These are phyloP conservation scores for Pocillopora grandis DNA, from an alignment of 92 coral and sea anemone genomes.

Conservation along the genomic window DNA sequence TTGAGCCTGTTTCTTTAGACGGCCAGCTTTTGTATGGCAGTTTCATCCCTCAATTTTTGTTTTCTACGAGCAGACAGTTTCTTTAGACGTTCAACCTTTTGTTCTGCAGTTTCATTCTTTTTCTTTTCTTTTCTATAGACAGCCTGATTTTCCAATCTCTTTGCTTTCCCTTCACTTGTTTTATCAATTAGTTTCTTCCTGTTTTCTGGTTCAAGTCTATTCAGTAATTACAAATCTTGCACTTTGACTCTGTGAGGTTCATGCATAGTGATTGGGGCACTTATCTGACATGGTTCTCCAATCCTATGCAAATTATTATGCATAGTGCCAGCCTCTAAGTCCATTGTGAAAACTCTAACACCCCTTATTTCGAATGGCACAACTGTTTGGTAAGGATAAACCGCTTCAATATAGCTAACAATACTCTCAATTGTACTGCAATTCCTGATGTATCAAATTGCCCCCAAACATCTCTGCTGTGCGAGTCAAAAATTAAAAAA, in stretches of 20 bases:
- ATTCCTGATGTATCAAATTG: constrained; percentile 22
- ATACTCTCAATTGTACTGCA: constrained; percentile 15
- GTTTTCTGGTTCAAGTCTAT: constrained; percentile 2
- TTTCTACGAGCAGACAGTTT: not conserved
- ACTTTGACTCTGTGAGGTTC: too few species aligned
- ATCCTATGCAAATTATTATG: constrained; percentile 26
- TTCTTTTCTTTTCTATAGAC: constrained; percentile 19
- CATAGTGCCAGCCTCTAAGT: constrained; percentile 16
- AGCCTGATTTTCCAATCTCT: constrained; percentile 13
- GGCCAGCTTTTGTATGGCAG: too few species aligned
- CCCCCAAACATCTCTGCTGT: constrained; percentile 17
- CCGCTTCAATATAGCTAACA: not conserved
- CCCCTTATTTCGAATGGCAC: constrained; percentile 17
- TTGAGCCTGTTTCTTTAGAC: not conserved
- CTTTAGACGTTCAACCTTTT: constrained; percentile 6
- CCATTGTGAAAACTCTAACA: constrained; percentile 12
- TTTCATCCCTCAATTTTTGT: not conserved
- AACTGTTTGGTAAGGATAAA: not conserved
- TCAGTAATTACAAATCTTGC: too few species aligned
- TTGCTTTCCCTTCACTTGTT: constrained; percentile 23
- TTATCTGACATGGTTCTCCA: not conserved
- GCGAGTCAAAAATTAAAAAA: constrained; percentile 22
- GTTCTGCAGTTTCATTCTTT: constrained; percentile 7
- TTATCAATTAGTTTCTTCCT: constrained; percentile 11
- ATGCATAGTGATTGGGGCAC: too few species aligned